These are phyloP conservation scores for Alcis repandata DNA, from an alignment of 2,888 invertebrate genomes.

Conservation along the genomic window DNA sequence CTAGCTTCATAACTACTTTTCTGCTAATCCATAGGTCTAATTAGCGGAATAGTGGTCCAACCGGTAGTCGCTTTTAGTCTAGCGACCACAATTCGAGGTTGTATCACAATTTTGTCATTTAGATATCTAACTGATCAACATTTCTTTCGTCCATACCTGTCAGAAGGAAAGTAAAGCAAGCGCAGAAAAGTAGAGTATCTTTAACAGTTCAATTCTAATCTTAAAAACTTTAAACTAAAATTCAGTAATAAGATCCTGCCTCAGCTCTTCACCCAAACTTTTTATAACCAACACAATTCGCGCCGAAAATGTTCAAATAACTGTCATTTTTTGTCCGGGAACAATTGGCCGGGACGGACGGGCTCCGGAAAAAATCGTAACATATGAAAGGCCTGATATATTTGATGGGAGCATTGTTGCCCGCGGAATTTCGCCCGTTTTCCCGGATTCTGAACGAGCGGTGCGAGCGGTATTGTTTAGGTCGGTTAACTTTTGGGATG, in stretches of 20 bases:
- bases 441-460: conserved; percentile 21
- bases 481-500: conserved; percentile 4
- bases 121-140: too few relatives aligned
- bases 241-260: conserved; percentile 17
- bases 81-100: too few relatives aligned
- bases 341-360: conserved; percentile 62
- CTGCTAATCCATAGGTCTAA: too few relatives aligned
- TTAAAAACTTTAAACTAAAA: background rate
- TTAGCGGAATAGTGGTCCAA: too few relatives aligned
- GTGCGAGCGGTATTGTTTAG: conserved; percentile 32
- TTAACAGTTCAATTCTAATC: too few relatives aligned
- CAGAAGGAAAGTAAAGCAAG: too few relatives aligned
- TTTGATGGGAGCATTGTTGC: conserved; percentile 49
- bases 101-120: too few relatives aligned
- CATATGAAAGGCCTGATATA: conserved; percentile 67
- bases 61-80: too few relatives aligned
- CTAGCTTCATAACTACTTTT: too few relatives aligned
- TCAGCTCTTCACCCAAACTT: conserved; percentile 48
- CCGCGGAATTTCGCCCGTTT: conserved; percentile 28
- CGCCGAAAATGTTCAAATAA: conserved; percentile 64
- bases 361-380: conserved; percentile 63
- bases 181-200: too few relatives aligned
- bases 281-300: conserved; percentile 61
- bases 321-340: conserved; percentile 67
- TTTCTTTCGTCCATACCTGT: too few relatives aligned